Conservation (phyloP, 1,140 invertebrate genomes). For the Nephila pilipes region DNA sequence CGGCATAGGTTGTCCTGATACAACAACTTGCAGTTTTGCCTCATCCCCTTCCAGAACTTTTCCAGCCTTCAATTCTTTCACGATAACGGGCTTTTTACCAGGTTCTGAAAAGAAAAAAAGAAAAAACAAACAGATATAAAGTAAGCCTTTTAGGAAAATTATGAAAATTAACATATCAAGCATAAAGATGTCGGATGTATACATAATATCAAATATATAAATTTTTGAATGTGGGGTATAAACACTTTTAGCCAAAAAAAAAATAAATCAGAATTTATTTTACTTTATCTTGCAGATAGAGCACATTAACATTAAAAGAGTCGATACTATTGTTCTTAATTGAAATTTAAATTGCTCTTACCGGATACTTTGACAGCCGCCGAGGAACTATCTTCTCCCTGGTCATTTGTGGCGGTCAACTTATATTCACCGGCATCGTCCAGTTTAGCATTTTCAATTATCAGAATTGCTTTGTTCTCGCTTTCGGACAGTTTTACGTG, state of each 20-base stretch:
- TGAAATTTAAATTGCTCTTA: background rate
- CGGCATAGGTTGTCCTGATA: slow-evolving; percentile 90
- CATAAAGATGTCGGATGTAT: too few species aligned
- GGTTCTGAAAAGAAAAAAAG: slow-evolving; percentile 35
- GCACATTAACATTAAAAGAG: background rate
- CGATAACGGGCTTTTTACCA: slow-evolving; percentile 81
- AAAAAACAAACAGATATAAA: too few species aligned
- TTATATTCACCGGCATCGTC: slow-evolving; percentile 85
- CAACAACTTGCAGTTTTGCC: slow-evolving; percentile 88
- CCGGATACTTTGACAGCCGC: slow-evolving; percentile 80
- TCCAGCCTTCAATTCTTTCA: slow-evolving; percentile 84
- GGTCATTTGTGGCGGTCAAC: slow-evolving; percentile 83
- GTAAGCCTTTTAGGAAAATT: too few species aligned
- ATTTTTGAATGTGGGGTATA: too few species aligned
- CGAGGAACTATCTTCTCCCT: slow-evolving; percentile 80
- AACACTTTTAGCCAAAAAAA: too few species aligned
- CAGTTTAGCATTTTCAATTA: slow-evolving; percentile 83
- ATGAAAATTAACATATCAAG: too few species aligned
- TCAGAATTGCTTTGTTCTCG: slow-evolving; percentile 81
- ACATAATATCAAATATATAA: too few species aligned
- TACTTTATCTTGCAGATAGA: too few species aligned
- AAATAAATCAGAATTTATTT: too few species aligned
- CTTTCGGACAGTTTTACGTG: slow-evolving; percentile 83
- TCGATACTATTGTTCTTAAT: background rate
- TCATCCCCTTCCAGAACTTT: slow-evolving; percentile 90